A percentile compares a stretch with the other conserved stretches of the same genome.
phyloP scores from a whole-genome alignment of 2,888 invertebrate species.

The Eupithecia centaureata region DNA sequence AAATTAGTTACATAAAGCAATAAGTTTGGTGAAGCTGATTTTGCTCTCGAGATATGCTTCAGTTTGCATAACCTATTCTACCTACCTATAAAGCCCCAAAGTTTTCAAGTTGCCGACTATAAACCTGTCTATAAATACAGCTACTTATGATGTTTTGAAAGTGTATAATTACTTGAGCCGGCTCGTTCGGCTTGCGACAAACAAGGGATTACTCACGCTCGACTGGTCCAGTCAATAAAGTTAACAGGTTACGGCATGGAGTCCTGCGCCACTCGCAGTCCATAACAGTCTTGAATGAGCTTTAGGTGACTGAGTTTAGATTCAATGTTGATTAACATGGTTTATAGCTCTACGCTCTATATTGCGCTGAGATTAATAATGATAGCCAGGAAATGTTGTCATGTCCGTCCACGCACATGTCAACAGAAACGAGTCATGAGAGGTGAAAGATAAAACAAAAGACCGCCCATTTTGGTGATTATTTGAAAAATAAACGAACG shows the following conservation, averaged over 20 bases:
- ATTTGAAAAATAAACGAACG: not conserved
- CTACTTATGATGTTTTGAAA: constrained; percentile 12
- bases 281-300: constrained; percentile 5
- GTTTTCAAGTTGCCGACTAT: not conserved
- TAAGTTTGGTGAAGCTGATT: not conserved
- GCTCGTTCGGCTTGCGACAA: constrained; percentile 28
- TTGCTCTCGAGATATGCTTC: not conserved
- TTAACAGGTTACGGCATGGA: constrained; percentile 31
- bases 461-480: too few species aligned
- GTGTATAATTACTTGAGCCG: constrained; percentile 24
- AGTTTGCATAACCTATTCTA: not conserved
- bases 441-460: too few species aligned
- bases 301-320: not conserved
- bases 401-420: not conserved
- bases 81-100: not conserved
- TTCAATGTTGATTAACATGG: not conserved
- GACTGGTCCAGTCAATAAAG: constrained; percentile 35
- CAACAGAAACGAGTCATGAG: too few species aligned
- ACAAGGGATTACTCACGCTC: constrained; percentile 38
- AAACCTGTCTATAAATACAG: constrained; percentile 8
- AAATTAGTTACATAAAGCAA: too few species aligned
- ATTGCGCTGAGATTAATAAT: too few species aligned
- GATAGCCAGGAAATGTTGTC: too few species aligned
- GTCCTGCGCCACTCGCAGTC: not conserved
- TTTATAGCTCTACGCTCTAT: too few species aligned